Evolutionary conservation across 2,797 vertebrate species (phyloP).

Genomic region (Buphagus erythrorhynchus): DNA sequence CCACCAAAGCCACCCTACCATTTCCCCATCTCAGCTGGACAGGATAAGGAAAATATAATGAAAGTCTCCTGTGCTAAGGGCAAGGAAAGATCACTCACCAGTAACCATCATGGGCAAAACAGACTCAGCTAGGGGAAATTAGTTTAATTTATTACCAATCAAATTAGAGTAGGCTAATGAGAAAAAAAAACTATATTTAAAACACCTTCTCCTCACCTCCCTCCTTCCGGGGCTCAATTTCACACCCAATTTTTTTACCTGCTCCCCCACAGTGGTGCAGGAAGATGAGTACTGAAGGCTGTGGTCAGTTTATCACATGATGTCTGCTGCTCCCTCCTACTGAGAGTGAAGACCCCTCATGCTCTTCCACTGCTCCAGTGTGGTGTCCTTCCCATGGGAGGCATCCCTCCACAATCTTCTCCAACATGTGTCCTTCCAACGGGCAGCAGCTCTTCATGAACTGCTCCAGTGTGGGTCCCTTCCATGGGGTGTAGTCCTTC

Average conservation of each 20-base stretch:
- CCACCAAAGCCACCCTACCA: background rate
- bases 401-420: background rate
- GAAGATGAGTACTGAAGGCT: background rate
- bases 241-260: background rate
- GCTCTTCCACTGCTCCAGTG: background rate
- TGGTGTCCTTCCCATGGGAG: background rate
- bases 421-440: background rate
- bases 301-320: background rate
- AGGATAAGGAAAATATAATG: background rate
- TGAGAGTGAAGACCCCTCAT: background rate
- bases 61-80: background rate
- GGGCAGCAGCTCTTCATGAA: background rate
- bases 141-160: background rate
- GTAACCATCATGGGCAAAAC: background rate
- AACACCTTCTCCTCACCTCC: background rate
- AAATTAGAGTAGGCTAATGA: background rate
- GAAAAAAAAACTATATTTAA: background rate
- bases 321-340: background rate
- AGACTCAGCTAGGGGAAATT: background rate
- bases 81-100: background rate
- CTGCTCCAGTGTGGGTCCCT: fast-evolving
- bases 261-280: fast-evolving
- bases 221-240: background rate
- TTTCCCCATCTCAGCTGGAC: background rate
- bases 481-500: background rate